Percentiles rank a stretch among this genome's conserved stretches.
These are phyloP conservation scores for Amiota minor DNA, from an alignment of 2,888 invertebrate species.

Conservation along the genomic window DNA sequence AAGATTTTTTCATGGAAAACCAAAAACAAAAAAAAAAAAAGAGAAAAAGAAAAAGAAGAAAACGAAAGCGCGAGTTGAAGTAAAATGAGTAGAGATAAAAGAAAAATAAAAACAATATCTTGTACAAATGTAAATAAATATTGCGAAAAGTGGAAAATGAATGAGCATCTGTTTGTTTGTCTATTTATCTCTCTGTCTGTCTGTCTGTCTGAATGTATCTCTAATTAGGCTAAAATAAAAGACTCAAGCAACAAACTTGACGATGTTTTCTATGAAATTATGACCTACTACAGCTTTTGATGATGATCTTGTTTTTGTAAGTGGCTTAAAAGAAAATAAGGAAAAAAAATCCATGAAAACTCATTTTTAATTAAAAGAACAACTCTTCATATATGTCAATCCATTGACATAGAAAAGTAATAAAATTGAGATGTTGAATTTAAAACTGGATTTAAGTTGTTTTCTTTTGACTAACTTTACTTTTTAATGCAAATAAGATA, in stretches of 20 bases:
- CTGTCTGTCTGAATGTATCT: too few relatives aligned
- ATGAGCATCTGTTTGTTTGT: not conserved
- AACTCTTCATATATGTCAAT: too few relatives aligned
- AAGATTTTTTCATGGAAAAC: slow-evolving; percentile 1
- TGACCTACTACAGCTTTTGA: not conserved
- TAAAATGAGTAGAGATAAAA: not conserved
- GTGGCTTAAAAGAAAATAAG: too few relatives aligned
- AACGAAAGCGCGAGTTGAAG: not conserved
- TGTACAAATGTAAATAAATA: not conserved
- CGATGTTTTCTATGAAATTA: not conserved
- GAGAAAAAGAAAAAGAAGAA: not conserved
- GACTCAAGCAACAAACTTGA: slow-evolving; percentile 17
- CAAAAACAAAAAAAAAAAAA: not conserved
- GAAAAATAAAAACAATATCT: not conserved
- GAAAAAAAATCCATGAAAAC: too few relatives aligned
- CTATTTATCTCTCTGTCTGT: too few relatives aligned
- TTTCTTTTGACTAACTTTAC: not conserved
- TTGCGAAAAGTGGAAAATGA: not conserved
- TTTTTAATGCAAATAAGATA: not conserved
- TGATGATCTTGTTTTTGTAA: too few relatives aligned
- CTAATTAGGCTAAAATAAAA: slow-evolving; percentile 9
- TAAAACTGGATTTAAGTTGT: too few relatives aligned
- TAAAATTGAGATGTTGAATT: too few relatives aligned
- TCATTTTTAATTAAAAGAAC: too few relatives aligned
- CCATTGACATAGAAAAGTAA: too few relatives aligned